Evolutionary conservation across 2,113 vertebrate genomes (phyloP).

Genomic region (Syrmaticus mikado): DNA sequence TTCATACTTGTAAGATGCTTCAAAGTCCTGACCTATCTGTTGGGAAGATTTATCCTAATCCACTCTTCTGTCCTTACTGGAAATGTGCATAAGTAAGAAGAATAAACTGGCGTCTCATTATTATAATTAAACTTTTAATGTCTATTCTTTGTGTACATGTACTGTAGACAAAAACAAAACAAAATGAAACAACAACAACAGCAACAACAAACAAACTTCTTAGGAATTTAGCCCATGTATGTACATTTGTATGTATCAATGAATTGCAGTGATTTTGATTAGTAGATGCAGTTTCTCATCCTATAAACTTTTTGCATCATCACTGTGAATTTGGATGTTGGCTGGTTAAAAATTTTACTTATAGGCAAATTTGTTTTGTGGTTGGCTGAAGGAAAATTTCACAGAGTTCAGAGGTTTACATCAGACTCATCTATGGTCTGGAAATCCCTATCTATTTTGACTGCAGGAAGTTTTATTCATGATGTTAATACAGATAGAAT

Average conservation of each 20-base stretch:
- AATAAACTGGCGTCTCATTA: not conserved
- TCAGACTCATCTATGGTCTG: not conserved
- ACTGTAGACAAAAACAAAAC: not conserved
- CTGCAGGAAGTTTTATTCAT: not conserved
- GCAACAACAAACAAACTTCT: not conserved
- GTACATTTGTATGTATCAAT: not conserved
- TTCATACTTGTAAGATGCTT: not conserved
- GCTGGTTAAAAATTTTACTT: not conserved
- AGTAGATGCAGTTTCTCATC: not conserved
- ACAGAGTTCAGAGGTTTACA: not conserved
- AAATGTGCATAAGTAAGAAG: not conserved
- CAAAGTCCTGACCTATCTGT: not conserved
- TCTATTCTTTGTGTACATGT: not conserved
- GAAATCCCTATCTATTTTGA: not conserved
- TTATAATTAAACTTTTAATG: not conserved
- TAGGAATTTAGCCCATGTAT: not conserved
- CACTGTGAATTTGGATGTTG: not conserved
- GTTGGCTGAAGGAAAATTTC: not conserved
- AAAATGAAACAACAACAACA: too few species aligned
- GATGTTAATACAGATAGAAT: not conserved
- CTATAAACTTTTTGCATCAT: not conserved
- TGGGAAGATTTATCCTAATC: not conserved
- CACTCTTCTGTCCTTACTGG: not conserved
- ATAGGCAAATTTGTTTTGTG: not conserved
- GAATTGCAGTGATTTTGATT: not conserved